Conservation (phyloP, 2,888 invertebrate species). For the Drosophila niveifrons region DNA sequence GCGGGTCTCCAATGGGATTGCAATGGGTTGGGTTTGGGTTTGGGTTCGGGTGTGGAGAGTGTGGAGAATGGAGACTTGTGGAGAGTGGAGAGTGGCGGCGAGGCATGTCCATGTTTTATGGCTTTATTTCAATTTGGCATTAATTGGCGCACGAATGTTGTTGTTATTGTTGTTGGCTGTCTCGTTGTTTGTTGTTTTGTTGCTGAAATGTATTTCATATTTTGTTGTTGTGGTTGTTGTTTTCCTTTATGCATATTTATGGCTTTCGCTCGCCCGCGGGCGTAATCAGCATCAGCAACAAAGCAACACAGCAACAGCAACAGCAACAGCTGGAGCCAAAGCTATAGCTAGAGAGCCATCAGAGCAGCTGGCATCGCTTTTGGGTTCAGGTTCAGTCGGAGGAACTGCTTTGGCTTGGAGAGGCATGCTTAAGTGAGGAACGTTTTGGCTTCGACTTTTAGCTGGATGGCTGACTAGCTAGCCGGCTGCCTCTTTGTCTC, state of each 20-base stretch:
- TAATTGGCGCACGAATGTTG: constrained; percentile 69
- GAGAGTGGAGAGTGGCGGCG: constrained; percentile 4
- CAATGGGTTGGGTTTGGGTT: neutral
- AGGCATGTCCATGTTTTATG: constrained; percentile 51
- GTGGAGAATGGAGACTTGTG: neutral
- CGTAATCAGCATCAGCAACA: constrained; percentile 46
- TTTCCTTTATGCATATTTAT: constrained; percentile 52
- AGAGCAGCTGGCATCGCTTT: constrained; percentile 33
- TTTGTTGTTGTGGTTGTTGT: constrained; percentile 38
- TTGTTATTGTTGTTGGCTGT: constrained; percentile 38
- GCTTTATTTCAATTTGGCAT: constrained; percentile 73
- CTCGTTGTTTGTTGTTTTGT: constrained; percentile 19
- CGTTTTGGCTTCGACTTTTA: constrained; percentile 9
- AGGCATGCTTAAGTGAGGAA: constrained; percentile 59
- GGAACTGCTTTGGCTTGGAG: constrained; percentile 17
- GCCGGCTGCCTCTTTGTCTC: constrained; percentile 15
- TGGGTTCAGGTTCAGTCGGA: constrained; percentile 17
- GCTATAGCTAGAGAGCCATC: constrained; percentile 11
- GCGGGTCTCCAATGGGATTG: constrained; percentile 22
- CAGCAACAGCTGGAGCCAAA: constrained; percentile 22
- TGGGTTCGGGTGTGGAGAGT: neutral
- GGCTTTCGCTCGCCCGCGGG: constrained; percentile 62
- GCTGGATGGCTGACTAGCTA: too few relatives aligned
- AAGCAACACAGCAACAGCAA: neutral
- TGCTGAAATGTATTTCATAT: constrained; percentile 45